A percentile compares a stretch with the other conserved stretches of the same genome.
These are phyloP conservation scores for Rhizoglyphus robini DNA, from an alignment of 1,140 invertebrate species.

Conservation along the genomic window DNA sequence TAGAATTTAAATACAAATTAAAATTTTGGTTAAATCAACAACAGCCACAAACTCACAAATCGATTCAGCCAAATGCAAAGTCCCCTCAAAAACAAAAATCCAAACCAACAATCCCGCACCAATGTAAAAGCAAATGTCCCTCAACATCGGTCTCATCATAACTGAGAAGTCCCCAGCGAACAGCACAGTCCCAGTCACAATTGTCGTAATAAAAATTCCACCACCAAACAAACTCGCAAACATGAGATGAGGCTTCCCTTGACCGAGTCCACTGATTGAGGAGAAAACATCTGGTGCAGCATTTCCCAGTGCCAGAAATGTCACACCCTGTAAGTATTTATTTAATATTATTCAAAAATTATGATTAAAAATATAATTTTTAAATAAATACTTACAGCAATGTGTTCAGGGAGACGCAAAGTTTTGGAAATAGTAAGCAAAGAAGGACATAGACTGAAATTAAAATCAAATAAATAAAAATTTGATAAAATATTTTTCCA, in stretches of 20 bases:
- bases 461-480: background rate
- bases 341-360: too few species aligned
- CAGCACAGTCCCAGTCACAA: conserved; percentile 48
- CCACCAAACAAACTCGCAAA: conserved; percentile 44
- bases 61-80: background rate
- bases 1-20: background rate
- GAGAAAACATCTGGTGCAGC: conserved; percentile 61
- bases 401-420: conserved; percentile 50
- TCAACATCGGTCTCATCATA: conserved; percentile 43
- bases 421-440: conserved; percentile 48
- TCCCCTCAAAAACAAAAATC: background rate
- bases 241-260: conserved; percentile 42
- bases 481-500: too few species aligned
- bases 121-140: conserved; percentile 53
- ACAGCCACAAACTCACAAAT: conserved; percentile 7
- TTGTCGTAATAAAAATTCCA: conserved; percentile 51
- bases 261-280: conserved; percentile 39
- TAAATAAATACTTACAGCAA: too few species aligned
- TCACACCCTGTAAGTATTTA: too few species aligned
- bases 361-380: too few species aligned
- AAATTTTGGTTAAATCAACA: background rate
- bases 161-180: conserved; percentile 45
- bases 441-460: conserved; percentile 48
- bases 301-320: conserved; percentile 64
- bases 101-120: conserved; percentile 33